Conservation (phyloP, 2,888 invertebrate genomes). For the Prenolepis imparis region DNA sequence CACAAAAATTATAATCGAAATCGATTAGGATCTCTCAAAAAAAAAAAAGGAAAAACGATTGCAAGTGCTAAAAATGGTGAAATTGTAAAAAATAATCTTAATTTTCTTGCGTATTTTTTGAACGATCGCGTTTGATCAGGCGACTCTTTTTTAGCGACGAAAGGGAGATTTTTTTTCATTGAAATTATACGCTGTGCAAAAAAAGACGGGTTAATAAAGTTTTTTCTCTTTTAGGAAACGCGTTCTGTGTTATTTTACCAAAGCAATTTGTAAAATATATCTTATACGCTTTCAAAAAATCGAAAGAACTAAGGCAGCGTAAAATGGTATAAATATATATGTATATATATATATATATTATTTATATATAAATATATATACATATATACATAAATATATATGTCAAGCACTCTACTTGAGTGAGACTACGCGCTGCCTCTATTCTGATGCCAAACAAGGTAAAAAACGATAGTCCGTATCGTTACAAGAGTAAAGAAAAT, state of each 20-base stretch:
- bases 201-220: not conserved
- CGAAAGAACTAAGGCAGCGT: slow-evolving; percentile 52
- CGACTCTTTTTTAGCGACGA: not conserved
- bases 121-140: not conserved
- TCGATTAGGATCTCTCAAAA: not conserved
- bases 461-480: slow-evolving; percentile 71
- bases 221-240: not conserved
- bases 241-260: slow-evolving; percentile 19
- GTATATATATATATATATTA: slow-evolving; percentile 21
- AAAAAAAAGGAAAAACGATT: slow-evolving; percentile 1
- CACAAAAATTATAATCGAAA: not conserved
- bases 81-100: slow-evolving; percentile 8
- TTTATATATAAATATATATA: slow-evolving; percentile 32
- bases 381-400: slow-evolving; percentile 48
- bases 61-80: slow-evolving; percentile 5
- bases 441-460: slow-evolving; percentile 80
- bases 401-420: slow-evolving; percentile 76
- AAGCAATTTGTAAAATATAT: slow-evolving; percentile 43
- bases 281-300: slow-evolving; percentile 45
- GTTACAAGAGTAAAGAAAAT: slow-evolving; percentile 76
- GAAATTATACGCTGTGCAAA: not conserved
- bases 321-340: slow-evolving; percentile 41
- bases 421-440: slow-evolving; percentile 81
- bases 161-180: not conserved
- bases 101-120: not conserved